Evolutionary conservation across 2,888 invertebrate species (phyloP).

Genomic region (Conomelus anceps): DNA sequence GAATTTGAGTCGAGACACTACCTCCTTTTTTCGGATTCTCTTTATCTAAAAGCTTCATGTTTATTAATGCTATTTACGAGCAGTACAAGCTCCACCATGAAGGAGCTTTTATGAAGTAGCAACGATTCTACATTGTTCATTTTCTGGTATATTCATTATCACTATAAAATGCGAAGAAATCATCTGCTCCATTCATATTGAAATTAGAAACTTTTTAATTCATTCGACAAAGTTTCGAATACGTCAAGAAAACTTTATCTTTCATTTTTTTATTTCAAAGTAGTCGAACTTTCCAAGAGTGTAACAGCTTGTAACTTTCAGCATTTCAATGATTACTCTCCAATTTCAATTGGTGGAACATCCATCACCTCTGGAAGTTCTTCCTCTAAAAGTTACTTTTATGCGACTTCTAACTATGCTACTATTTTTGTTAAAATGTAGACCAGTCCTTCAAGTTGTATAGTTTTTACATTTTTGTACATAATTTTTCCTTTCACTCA

Average conservation of each 20-base stretch:
- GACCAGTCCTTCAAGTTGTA: too few relatives aligned
- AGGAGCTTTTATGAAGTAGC: neutral
- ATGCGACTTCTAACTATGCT: too few relatives aligned
- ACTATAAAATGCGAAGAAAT: neutral
- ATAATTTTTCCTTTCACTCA: too few relatives aligned
- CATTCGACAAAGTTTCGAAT: neutral
- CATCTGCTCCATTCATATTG: neutral
- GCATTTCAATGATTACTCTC: neutral
- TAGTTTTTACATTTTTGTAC: too few relatives aligned
- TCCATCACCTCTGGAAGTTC: neutral
- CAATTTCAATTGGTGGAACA: neutral
- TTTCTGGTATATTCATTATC: neutral
- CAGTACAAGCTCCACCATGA: neutral
- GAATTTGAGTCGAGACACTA: neutral
- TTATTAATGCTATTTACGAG: neutral
- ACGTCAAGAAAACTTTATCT: neutral
- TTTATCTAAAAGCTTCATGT: neutral
- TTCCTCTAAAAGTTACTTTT: neutral
- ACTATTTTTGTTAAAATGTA: too few relatives aligned
- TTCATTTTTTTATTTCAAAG: neutral
- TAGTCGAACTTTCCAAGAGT: too few relatives aligned
- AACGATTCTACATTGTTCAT: neutral
- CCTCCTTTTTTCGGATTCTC: neutral
- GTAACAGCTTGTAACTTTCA: neutral
- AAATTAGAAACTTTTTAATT: neutral